phyloP scores from a whole-genome alignment of 1,140 invertebrate genomes.

The Musca vetustissima region DNA sequence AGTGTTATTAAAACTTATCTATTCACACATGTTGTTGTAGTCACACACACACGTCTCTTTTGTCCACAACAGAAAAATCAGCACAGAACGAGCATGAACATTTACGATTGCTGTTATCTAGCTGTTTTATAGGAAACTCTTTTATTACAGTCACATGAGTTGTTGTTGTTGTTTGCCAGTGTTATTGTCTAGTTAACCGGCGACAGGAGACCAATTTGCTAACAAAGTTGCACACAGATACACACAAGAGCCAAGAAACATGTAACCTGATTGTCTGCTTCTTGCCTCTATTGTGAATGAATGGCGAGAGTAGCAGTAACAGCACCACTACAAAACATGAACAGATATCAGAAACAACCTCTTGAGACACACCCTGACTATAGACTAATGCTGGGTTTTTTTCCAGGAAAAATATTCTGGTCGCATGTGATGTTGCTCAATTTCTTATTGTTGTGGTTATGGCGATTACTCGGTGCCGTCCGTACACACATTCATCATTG shows the following conservation, averaged over 20 bases:
- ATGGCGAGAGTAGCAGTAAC: no score
- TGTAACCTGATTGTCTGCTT: conserved; percentile 1
- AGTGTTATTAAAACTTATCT: no score
- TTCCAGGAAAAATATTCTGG: not conserved
- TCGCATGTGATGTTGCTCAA: not conserved
- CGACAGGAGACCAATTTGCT: conserved; percentile 21
- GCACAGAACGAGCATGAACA: no score
- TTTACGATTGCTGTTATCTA: no score
- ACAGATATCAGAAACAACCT: conserved; percentile 16
- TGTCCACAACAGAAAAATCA: no score
- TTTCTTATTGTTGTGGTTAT: not conserved
- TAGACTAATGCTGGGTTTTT: not conserved
- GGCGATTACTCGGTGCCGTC: not conserved
- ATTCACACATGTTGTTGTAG: no score
- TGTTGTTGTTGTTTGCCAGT: no score
- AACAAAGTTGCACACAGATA: conserved; percentile 16
- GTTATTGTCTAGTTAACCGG: conserved; percentile 17
- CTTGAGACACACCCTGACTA: conserved; percentile 15
- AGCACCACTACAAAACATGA: not conserved
- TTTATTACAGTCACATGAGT: not conserved
- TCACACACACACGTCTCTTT: no score
- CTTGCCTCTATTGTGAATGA: no score
- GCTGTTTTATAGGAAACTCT: no score
- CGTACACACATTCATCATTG: conserved; percentile 12
- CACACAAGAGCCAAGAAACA: conserved; percentile 4